These are phyloP conservation scores for Grammomys surdaster DNA, from an alignment of 2,113 vertebrate genomes.

Conservation along the genomic window DNA sequence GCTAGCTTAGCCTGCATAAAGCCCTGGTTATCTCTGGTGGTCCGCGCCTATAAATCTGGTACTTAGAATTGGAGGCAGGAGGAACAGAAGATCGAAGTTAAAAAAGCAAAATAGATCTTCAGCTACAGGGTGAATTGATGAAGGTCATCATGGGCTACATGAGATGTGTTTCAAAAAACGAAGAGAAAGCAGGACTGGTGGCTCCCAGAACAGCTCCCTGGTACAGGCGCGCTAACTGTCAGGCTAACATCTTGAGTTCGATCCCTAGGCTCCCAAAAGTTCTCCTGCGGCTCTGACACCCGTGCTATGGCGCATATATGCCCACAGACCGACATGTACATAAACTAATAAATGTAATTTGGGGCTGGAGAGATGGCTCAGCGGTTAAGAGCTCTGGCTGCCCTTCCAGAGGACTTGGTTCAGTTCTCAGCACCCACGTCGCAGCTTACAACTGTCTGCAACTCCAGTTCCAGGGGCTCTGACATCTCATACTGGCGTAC, in stretches of 20 bases:
- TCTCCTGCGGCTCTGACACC: neutral
- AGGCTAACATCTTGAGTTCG: neutral
- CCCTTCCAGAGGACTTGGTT: neutral
- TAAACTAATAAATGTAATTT: neutral
- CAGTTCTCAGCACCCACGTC: neutral
- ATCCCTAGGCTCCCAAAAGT: neutral
- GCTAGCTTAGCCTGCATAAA: neutral
- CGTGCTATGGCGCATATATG: neutral
- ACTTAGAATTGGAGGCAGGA: neutral
- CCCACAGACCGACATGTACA: neutral
- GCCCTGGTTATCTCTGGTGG: neutral
- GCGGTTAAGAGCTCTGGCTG: neutral
- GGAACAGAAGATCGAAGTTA: neutral
- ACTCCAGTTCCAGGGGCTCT: neutral
- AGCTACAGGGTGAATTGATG: neutral
- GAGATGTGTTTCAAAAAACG: neutral
- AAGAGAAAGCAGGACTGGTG: neutral
- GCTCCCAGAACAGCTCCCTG: neutral
- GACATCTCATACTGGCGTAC: neutral
- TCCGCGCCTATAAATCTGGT: too few species aligned
- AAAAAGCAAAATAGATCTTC: neutral
- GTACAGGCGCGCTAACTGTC: neutral
- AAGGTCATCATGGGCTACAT: neutral
- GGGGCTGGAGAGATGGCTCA: neutral
- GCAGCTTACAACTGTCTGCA: neutral